Evolutionary conservation across 2,888 invertebrate species (phyloP).

Genomic region (Leptarthrus brevirostris): DNA sequence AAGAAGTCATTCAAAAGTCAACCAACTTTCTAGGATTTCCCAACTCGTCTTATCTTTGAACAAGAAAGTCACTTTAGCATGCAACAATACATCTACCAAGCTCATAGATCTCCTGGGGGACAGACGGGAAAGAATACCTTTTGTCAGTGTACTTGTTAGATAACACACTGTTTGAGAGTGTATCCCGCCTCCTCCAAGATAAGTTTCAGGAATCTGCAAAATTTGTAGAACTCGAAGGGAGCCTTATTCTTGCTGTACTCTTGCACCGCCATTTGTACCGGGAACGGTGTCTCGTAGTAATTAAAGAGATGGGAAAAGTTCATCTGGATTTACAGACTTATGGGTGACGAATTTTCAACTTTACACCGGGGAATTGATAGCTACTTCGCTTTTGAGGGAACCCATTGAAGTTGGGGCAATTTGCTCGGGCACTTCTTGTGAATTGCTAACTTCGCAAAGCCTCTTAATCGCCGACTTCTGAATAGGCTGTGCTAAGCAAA

Average conservation of each 20-base stretch:
- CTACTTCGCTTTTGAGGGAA: conserved; percentile 3
- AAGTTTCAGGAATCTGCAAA: conserved; percentile 45
- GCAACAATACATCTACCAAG: conserved; percentile 45
- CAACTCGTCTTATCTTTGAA: conserved; percentile 57
- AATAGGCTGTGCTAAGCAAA: too few relatives aligned
- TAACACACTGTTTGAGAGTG: conserved; percentile 43
- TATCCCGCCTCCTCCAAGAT: conserved; percentile 35
- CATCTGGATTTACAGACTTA: conserved; percentile 39
- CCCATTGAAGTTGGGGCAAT: not conserved
- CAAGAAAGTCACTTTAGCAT: conserved; percentile 47
- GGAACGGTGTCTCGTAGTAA: conserved; percentile 38
- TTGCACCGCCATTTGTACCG: conserved; percentile 13
- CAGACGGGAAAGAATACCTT: conserved; percentile 13
- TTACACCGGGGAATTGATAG: conserved; percentile 12
- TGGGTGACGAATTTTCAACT: conserved; percentile 30
- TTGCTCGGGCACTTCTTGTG: too few relatives aligned
- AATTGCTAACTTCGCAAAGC: too few relatives aligned
- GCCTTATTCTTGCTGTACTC: not conserved
- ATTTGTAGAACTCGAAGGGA: conserved; percentile 23
- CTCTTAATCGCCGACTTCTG: too few relatives aligned
- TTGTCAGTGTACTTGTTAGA: conserved; percentile 44
- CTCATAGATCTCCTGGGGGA: conserved; percentile 44
- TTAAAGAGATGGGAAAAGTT: conserved; percentile 44
- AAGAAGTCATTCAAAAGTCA: conserved; percentile 66
- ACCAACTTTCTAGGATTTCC: conserved; percentile 64